phyloP scores from a whole-genome alignment of 1,140 invertebrate genomes.

The Trichoplusia ni region DNA sequence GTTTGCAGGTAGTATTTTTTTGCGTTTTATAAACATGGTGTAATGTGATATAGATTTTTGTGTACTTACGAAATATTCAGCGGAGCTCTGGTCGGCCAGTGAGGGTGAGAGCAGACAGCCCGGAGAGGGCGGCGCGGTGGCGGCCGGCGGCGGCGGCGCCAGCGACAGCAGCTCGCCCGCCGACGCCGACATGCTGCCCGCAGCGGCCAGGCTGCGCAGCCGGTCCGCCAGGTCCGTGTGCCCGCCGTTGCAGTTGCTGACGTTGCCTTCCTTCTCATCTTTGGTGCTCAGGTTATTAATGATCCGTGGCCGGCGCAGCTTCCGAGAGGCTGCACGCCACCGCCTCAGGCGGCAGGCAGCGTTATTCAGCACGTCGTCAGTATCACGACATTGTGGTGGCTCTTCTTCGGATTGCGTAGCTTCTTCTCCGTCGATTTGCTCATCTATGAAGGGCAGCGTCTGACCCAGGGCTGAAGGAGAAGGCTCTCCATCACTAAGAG shows the following conservation, averaged over 20 bases:
- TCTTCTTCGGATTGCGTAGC: conserved; percentile 64
- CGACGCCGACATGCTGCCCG: conserved; percentile 78
- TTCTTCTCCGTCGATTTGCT: conserved; percentile 53
- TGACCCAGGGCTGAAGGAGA: conserved; percentile 56
- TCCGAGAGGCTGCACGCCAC: conserved; percentile 70
- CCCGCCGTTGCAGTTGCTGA: conserved; percentile 56
- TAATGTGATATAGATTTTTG: not conserved
- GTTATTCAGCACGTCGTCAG: conserved; percentile 72
- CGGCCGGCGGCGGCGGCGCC: conserved; percentile 78
- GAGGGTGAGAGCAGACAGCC: conserved; percentile 70
- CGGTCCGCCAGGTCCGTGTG: conserved; percentile 72
- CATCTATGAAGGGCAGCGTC: conserved; percentile 70
- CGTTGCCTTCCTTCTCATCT: conserved; percentile 56
- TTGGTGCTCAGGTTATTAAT: conserved; percentile 72
- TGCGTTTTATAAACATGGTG: conserved; percentile 4
- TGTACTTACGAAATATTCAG: conserved; percentile 75
- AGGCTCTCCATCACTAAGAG: conserved; percentile 55
- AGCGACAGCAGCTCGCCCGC: conserved; percentile 76
- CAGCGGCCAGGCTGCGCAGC: conserved; percentile 79
- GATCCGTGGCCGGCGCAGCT: conserved; percentile 64
- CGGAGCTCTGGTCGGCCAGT: conserved; percentile 68
- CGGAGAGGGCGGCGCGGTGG: conserved; percentile 73
- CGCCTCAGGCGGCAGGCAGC: conserved; percentile 68
- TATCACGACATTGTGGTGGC: conserved; percentile 53
- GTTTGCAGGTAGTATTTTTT: conserved; percentile 13